Base-by-base conservation (phyloP, 64 coral and sea anemone genomes). In the Montipora foliosa region DNA sequence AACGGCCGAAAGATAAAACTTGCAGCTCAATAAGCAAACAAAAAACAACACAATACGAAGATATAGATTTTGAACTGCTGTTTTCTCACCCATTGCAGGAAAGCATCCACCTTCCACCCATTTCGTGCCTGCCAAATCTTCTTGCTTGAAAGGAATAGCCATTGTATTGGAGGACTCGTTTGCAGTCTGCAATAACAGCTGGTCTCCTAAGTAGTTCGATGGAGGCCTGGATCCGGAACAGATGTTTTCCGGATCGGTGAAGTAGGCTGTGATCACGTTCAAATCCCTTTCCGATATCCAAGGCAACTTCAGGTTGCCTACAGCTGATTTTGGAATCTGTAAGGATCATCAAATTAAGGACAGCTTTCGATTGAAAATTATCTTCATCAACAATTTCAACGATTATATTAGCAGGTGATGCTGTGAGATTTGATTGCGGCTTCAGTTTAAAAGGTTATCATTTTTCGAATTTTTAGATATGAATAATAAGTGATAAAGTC, bases 221-320 rank as follows among this genome's bases (percentile, higher is more conserved):
- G 80, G 24, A 24, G 91, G 84, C 49, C 91, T 77, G 77, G 75
- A 76, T 55, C 81, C 87, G 4, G 55, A 76, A 47, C 94, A 98
- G 47, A 98, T 98, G 67, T 78, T 67, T 49, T 10, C 6, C 44
- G 96, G 94, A 46, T 94, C 67, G 9, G 82, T 90, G 44, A 98
- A 98, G 78, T 98, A 98, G 5, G 94, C 96, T 3, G 96, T 98
- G 21, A 98, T 91, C 13, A 98, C 96, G 25, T 93, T 93, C 82
- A 91, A 74, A 68, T 87, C 19, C 8, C 94, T 91, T 21, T 98
- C 96, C 19, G 74, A 47, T 1, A 98, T 75, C 96, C 94, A 98
- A 8, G 94, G 91, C 5, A 47, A 6, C 47, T 81, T 91, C 50
- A 37, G 22, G 24, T 67, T 74, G 8, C 72, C 80, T n/a, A 67